These are phyloP conservation scores for Platysternon megacephalum DNA, from an alignment of 2,113 vertebrate species.

Conservation along the genomic window DNA sequence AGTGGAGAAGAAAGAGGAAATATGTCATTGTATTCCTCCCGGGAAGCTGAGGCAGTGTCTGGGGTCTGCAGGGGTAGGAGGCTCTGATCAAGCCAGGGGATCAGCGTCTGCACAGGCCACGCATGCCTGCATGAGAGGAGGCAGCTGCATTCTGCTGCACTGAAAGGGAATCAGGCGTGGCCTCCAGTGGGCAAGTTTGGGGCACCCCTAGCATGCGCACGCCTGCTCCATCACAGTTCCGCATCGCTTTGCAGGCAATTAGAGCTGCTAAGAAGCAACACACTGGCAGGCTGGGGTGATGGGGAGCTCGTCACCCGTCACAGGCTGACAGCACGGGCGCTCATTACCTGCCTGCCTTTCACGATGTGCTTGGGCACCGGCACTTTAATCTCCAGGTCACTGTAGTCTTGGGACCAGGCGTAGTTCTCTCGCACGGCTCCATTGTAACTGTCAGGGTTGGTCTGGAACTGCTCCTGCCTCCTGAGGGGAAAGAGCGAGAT, in stretches of 20 bases:
- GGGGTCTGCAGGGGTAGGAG: neutral
- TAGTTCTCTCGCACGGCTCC: constrained; percentile 91
- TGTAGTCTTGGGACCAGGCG: constrained; percentile 94
- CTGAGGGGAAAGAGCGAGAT: constrained; percentile 55
- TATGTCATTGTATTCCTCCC: neutral
- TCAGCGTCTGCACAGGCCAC: neutral
- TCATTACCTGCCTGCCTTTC: constrained; percentile 91
- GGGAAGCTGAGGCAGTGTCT: neutral
- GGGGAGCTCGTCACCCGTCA: neutral
- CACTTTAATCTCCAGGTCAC: constrained; percentile 93
- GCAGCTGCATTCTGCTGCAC: neutral
- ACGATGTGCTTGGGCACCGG: constrained; percentile 86
- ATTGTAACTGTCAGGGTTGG: constrained; percentile 93
- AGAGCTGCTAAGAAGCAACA: neutral
- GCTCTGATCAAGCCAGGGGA: neutral
- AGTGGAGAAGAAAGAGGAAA: neutral
- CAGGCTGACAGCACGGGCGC: neutral
- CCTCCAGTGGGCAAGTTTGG: neutral
- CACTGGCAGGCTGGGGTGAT: neutral
- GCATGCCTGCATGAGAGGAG: neutral
- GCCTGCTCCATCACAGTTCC: neutral
- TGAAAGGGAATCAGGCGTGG: neutral
- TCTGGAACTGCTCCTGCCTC: constrained; percentile 84
- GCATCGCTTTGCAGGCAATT: neutral
- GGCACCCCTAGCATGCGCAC: neutral